A percentile compares a stretch with the other conserved stretches of the same genome.
These are phyloP conservation scores for Cassiopea xamachana DNA, from an alignment of 30 jellyfish, hydroid and myxozoan genomes.

Conservation along the genomic window DNA sequence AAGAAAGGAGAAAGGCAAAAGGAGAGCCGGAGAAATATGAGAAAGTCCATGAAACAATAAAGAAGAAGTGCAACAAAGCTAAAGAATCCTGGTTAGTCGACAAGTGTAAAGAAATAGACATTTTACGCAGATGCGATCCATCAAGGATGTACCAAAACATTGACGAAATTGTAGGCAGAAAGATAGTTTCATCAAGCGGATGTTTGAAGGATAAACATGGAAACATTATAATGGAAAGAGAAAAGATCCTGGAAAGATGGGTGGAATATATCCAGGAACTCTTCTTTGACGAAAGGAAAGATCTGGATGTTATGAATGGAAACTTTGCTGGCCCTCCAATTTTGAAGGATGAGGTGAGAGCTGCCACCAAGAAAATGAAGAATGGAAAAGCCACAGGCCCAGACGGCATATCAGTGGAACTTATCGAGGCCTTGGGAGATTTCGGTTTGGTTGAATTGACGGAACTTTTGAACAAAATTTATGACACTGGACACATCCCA, in stretches of 20 bases:
- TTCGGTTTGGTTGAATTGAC: neutral
- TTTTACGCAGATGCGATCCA: neutral
- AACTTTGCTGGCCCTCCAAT: neutral
- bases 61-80: neutral
- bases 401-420: constrained; percentile 1
- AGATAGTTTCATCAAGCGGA: neutral
- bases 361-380: constrained; percentile 2
- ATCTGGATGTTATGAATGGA: neutral
- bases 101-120: constrained; percentile 24
- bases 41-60: neutral
- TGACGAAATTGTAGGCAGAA: neutral
- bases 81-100: constrained; percentile 5
- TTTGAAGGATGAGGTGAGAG: neutral
- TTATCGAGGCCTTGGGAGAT: constrained; percentile 13
- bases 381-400: constrained; percentile 24
- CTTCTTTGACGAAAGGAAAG: neutral
- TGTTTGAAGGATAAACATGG: neutral
- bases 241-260: neutral
- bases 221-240: neutral
- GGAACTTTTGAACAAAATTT: constrained; percentile 5
- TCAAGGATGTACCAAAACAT: neutral
- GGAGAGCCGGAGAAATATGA: neutral
- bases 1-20: neutral
- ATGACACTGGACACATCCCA: constrained; percentile 36
- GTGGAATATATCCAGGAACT: neutral